phyloP scores from a whole-genome alignment of 2,113 vertebrate genomes.

The Ageneiosus marmoratus region DNA sequence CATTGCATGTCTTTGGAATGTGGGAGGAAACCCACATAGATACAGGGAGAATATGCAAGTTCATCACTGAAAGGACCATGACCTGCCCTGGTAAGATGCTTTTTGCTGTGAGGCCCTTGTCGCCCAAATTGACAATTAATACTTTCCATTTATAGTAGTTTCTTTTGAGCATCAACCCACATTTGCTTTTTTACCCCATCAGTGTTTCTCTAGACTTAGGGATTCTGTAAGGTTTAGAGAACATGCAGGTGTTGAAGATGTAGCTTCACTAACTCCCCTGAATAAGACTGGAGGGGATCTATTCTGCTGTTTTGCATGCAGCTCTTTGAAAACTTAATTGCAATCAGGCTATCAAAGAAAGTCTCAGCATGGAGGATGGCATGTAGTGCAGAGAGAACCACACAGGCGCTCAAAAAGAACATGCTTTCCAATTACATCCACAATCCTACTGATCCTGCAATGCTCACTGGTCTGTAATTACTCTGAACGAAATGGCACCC shows the following conservation, averaged over 20 bases:
- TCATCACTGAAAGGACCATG: too few relatives aligned
- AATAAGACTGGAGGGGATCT: background rate
- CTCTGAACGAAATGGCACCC: conserved; percentile 49
- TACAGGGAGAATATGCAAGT: too few relatives aligned
- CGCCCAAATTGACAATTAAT: conserved; percentile 4
- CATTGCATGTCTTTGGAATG: too few relatives aligned
- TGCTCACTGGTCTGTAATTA: conserved; percentile 44
- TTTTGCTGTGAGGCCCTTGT: too few relatives aligned
- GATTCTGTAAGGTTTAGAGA: background rate
- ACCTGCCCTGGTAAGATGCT: too few relatives aligned
- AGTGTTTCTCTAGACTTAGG: background rate
- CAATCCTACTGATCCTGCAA: conserved; percentile 42
- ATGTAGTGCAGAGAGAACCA: conserved; percentile 22
- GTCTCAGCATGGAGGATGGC: conserved; percentile 3
- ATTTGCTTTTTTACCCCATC: background rate
- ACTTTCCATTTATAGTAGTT: background rate
- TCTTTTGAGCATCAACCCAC: background rate
- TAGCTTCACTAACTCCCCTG: background rate
- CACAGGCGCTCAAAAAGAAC: conserved; percentile 32
- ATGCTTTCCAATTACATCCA: conserved; percentile 48
- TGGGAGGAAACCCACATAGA: too few relatives aligned
- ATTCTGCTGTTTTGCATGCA: conserved; percentile 21
- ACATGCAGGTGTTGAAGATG: background rate
- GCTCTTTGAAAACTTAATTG: conserved; percentile 37
- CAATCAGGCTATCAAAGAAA: conserved; percentile 45